Conservation (phyloP, 1,140 invertebrate genomes). For the Camponotus floridanus region DNA sequence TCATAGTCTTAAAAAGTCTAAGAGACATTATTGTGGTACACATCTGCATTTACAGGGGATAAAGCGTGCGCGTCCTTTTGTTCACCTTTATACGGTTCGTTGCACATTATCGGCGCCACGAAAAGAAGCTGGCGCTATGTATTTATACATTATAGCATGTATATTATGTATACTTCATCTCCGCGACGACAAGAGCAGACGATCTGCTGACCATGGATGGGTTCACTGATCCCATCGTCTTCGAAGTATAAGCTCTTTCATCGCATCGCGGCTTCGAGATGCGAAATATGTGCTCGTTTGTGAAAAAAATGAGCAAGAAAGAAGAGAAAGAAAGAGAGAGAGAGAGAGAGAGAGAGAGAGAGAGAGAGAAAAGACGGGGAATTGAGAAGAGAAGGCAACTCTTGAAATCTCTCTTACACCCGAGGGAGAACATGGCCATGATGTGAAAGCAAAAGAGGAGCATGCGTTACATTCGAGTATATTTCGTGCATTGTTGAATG, state of each 20-base stretch:
- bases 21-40: not conserved
- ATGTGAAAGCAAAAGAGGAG: conserved; percentile 71
- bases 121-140: conserved; percentile 20
- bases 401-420: conserved; percentile 51
- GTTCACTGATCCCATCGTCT: conserved; percentile 73
- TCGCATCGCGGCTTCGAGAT: conserved; percentile 38
- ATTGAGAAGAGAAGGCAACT: conserved; percentile 1
- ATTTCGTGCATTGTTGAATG: conserved; percentile 61
- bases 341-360: not conserved
- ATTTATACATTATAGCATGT: conserved; percentile 52
- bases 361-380: conserved; percentile 9
- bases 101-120: conserved; percentile 17
- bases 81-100: conserved; percentile 28
- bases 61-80: conserved; percentile 42
- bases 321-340: not conserved
- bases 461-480: conserved; percentile 64
- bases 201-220: conserved; percentile 73
- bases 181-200: conserved; percentile 56
- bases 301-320: conserved; percentile 7
- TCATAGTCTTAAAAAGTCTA: conserved; percentile 22
- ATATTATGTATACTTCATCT: conserved; percentile 64
- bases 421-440: conserved; percentile 59
- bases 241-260: conserved; percentile 56
- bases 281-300: conserved; percentile 39
- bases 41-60: conserved; percentile 5